Conservation (phyloP, 2,888 invertebrate species). For the Hypercompe scribonia region DNA sequence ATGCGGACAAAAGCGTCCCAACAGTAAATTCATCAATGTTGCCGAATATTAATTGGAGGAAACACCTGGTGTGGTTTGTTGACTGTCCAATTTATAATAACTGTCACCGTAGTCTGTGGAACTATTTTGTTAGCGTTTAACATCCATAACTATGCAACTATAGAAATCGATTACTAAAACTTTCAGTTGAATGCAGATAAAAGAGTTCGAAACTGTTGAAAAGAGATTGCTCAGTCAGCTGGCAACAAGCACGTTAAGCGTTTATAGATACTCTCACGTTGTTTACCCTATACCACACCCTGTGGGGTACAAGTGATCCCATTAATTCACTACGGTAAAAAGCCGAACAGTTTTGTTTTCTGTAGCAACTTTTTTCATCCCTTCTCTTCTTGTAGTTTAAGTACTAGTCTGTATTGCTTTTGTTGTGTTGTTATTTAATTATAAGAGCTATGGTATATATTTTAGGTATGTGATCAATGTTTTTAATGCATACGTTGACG, state of each 20-base stretch:
- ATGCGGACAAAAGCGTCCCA: not conserved
- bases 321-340: not conserved
- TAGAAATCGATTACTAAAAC: not conserved
- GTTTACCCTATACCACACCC: not conserved
- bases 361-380: not conserved
- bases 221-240: not conserved
- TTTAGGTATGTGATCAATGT: too few species aligned
- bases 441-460: too few species aligned
- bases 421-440: too few species aligned
- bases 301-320: not conserved
- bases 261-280: not conserved
- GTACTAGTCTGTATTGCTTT: not conserved
- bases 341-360: not conserved
- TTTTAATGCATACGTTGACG: too few species aligned
- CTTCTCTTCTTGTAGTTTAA: not conserved
- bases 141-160: too few species aligned
- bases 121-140: not conserved
- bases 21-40: not conserved
- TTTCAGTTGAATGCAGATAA: constrained; percentile 14
- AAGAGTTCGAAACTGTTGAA: not conserved
- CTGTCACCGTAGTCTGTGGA: not conserved
- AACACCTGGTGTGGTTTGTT: not conserved
- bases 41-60: not conserved
- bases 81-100: not conserved
- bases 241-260: not conserved